Evolutionary conservation across 2,113 vertebrate genomes (phyloP).

Genomic region (Takifugu flavidus): DNA sequence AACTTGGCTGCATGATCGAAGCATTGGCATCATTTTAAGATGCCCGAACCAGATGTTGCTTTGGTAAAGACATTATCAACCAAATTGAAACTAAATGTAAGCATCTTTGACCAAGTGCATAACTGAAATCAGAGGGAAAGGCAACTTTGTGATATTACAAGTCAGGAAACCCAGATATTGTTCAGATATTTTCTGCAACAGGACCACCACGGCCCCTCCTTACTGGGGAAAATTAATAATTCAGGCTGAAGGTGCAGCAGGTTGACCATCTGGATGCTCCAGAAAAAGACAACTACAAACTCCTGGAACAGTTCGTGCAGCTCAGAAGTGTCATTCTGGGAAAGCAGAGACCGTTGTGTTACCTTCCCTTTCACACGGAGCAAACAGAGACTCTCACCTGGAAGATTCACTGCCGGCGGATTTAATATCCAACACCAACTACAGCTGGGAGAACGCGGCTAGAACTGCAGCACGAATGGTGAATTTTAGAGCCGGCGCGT

Average conservation of each 20-base stretch:
- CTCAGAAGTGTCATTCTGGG: background rate
- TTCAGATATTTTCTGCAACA: slow-evolving; percentile 5
- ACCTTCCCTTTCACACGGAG: too few species aligned
- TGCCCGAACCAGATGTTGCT: too few species aligned
- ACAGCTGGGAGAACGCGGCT: slow-evolving; percentile 1
- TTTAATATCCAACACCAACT: background rate
- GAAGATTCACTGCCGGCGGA: too few species aligned
- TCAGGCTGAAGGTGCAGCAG: slow-evolving; percentile 21
- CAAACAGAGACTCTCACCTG: too few species aligned
- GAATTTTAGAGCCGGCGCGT: background rate
- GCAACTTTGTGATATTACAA: too few species aligned
- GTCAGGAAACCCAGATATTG: background rate
- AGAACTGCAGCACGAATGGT: background rate
- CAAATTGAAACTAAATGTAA: too few species aligned
- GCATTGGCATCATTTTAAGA: too few species aligned
- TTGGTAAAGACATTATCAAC: too few species aligned
- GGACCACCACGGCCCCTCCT: background rate
- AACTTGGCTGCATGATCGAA: too few species aligned
- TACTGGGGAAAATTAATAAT: slow-evolving; percentile 30
- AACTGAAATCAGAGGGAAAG: too few species aligned
- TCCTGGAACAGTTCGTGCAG: background rate
- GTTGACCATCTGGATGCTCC: slow-evolving; percentile 33
- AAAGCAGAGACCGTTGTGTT: too few species aligned
- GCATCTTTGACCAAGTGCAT: too few species aligned
- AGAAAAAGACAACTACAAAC: background rate